Evolutionary conservation across 2,888 invertebrate genomes (phyloP), one percentile per base, ranked within the genome.

Genomic region (Stenchaetothrips biformis): DNA sequence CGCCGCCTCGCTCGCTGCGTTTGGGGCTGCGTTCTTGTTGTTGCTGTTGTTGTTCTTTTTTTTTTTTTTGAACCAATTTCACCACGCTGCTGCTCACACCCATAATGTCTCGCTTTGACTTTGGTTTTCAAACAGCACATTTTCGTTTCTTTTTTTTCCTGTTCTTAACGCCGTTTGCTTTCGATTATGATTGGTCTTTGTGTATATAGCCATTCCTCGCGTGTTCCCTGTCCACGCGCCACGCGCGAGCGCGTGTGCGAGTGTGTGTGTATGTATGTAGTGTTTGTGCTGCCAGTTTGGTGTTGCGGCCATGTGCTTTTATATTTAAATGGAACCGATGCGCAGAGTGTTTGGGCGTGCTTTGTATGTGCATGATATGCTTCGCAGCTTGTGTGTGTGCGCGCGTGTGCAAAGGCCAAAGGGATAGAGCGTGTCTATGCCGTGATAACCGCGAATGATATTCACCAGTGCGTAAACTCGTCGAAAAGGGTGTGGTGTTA

Each of bases 401-500:
- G 37, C 37, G 37, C 4, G 37, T 37, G 37, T 4, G 53, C n/a
- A 18, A 18, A 18, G 11, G 13, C 13, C 18, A 18, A 53, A 53
- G 13, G 53, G 13, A 18, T 53, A 18, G 13, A 6, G 53, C 53
- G 13, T 74, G 67, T 74, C 67, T 25, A 74, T 74, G 25, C 11
- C 67, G n/a, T 37, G 37, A 37, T 37, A 37, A 37, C 21, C 25
- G 67, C 67, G 67, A 74, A 74, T 74, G 67, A 74, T 25, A 74
- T 74, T 74, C 67, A 59, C 13, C 59, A 59, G 59, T 59, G 18
- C 59, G 59, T 59, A 59, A 59, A 59, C 59, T 37, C 53, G 53
- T 18, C 25, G 67, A 74, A 59, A 37, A 74, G 67, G 67, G 67
- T 74, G 67, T 25, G n/a, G 21, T 37, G 37, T 25, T 21, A 25